phyloP scores from a whole-genome alignment of 2,797 vertebrate genomes.

The Enteromius thamalakanensis region DNA sequence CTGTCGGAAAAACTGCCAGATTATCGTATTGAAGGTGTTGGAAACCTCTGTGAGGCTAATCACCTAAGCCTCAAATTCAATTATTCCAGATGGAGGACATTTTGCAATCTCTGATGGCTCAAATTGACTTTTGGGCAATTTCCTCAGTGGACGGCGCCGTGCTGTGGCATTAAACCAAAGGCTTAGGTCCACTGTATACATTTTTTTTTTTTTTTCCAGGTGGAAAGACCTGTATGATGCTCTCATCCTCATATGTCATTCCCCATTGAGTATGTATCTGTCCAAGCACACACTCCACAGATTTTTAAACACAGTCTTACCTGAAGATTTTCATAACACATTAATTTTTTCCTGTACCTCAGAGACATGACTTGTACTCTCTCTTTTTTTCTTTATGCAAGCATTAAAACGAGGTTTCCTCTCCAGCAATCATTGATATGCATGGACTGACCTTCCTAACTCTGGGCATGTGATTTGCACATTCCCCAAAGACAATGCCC shows the following conservation, averaged over 20 bases:
- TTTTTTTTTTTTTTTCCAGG: conserved; percentile 5
- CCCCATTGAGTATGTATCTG: conserved; percentile 51
- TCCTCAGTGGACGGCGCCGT: conserved; percentile 64
- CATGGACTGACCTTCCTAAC: conserved; percentile 50
- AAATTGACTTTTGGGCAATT: conserved; percentile 69
- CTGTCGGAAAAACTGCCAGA: conserved; percentile 72
- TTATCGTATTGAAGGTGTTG: conserved; percentile 62
- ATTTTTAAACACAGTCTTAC: conserved; percentile 28
- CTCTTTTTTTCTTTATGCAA: conserved; percentile 30
- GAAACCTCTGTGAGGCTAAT: conserved; percentile 71
- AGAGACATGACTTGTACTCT: conserved; percentile 28
- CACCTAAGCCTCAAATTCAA: conserved; percentile 76
- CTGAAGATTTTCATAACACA: conserved; percentile 44
- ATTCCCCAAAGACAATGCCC: conserved; percentile 46
- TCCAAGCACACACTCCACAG: conserved; percentile 16
- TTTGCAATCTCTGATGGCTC: conserved; percentile 68
- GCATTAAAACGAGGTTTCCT: conserved; percentile 44
- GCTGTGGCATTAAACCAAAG: conserved; percentile 66
- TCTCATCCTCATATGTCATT: conserved; percentile 47
- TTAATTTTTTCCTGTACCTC: conserved; percentile 14
- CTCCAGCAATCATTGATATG: conserved; percentile 47
- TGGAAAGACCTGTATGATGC: conserved; percentile 49
- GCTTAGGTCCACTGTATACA: conserved; percentile 62
- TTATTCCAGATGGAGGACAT: conserved; percentile 71
- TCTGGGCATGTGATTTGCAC: conserved; percentile 53